Conservation (phyloP, 2,888 invertebrate species). For the Pheosia tremula region DNA sequence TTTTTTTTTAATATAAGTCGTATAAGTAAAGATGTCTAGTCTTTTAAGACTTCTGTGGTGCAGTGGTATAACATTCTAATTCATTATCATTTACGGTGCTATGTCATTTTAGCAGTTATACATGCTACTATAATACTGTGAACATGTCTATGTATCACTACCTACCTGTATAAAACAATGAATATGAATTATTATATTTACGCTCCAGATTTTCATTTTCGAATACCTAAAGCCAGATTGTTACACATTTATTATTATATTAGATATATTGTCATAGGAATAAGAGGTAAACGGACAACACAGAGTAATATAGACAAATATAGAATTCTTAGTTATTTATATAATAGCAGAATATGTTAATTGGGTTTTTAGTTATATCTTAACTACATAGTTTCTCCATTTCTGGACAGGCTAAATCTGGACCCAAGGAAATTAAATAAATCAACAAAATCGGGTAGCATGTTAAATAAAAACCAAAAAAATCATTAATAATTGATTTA, state of each 20-base stretch:
- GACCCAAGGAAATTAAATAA: constrained; percentile 56
- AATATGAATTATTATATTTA: too few relatives aligned
- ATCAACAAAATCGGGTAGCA: constrained; percentile 39
- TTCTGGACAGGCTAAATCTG: constrained; percentile 50
- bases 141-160: too few relatives aligned
- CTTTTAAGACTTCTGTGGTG: too few relatives aligned
- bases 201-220: too few relatives aligned
- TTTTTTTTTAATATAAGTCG: too few relatives aligned
- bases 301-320: constrained; percentile 19
- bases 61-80: too few relatives aligned
- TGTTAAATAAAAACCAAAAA: constrained; percentile 55
- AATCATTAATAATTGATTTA: constrained; percentile 74
- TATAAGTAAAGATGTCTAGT: too few relatives aligned
- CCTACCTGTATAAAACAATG: too few relatives aligned
- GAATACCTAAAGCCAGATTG: neutral
- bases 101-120: too few relatives aligned
- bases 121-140: too few relatives aligned
- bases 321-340: constrained; percentile 8
- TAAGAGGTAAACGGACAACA: constrained; percentile 55
- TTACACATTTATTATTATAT: constrained; percentile 26
- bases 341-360: constrained; percentile 10
- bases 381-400: constrained; percentile 42
- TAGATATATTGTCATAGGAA: constrained; percentile 68
- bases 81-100: too few relatives aligned
- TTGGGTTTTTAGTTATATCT: constrained; percentile 33